These are phyloP conservation scores for roundworm (Caenorhabditis elegans) DNA, from an alignment of 1,140 invertebrate species.

Conservation along the genomic window WBcel235 BX284604.4:17267501-17268000, in stretches of 20 bases:
- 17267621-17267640: no score
- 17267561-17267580: no score
- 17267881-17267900: constrained; percentile 7
- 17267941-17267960: neutral
- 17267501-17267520: no score
- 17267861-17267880: neutral
- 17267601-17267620: no score
- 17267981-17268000: neutral
- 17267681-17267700: neutral
- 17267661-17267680: neutral
- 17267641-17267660: no score
- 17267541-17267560: no score
- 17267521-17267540: no score
- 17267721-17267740: neutral
- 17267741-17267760: neutral
- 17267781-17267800: constrained; percentile 11
- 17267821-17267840: neutral
- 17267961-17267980: neutral
- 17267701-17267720: constrained; percentile 22
- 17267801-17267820: neutral
- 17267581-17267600: no score
- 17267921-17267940: neutral
- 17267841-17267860: neutral
- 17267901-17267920: no score
- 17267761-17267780: neutral